Base-by-base conservation (phyloP, 2,888 invertebrate genomes). In the Himalopsyche japonica region DNA sequence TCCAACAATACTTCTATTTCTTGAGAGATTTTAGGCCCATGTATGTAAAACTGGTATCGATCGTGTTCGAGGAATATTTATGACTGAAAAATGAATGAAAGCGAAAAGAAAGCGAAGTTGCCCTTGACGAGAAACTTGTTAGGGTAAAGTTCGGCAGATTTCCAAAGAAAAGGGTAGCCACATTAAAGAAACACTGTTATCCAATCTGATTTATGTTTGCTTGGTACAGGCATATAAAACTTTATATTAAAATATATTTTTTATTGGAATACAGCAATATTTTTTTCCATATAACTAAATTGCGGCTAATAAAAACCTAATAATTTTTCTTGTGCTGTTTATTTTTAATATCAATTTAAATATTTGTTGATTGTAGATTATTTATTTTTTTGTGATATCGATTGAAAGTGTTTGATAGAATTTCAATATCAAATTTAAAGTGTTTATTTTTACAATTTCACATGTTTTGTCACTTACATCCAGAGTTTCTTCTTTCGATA, bases 11-110 rank as follows among this genome's bases (percentile, higher is more conserved):
- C 24, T 70, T 70, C 30, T 27, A 27, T 24, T 27, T 30, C 70
- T 30, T 70, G 5, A 27, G 70, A 20, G 27, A 30, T 27, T 70
- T 70, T 70, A 70, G 27, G 30, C 30, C 18, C 34, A 48, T 48
- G 81, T 81, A 81, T 84, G 81, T 64, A 85, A 81, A 85, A 79
- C 64, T 70, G 79, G 82, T 84, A 86, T 86, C 84, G 86, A 84
- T 84, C 84, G 82, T 86, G 84, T 82, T 84, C 82, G 81, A 37
- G 47, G 82, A 37, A 86, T 81, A 86, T 86, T 86, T 86, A 86
- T 84, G 81, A 48, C 64, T 76, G 70, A 78, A 83, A 80, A 86
- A 86, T 86, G 86, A 86, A 84, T 84, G 86, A 81, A 80, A 80
- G 57, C 79, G 64, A 83, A 79, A 34, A 48, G 15, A 70, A 70